Evolutionary conservation across 2,797 vertebrate genomes (phyloP), one percentile per base, ranked within the genome.

Genomic region (Pterois miles): DNA sequence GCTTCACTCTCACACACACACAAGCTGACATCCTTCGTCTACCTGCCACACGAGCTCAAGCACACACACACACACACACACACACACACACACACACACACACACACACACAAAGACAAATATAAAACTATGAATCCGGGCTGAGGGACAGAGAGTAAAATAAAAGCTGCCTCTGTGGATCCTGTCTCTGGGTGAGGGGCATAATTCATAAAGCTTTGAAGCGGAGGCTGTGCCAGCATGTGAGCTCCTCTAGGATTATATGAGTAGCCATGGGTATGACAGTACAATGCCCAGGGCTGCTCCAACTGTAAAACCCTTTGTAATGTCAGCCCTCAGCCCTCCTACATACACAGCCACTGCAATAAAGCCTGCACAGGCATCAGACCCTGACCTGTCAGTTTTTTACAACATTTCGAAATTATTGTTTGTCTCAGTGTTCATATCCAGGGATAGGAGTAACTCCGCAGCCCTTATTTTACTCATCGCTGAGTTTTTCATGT

Each of bases 121-220:
- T 56, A 72, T 65, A 59, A 81, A 75, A 64, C 25, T 65, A 59
- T 52, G 72, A 81, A 84, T 60, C 50, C 56, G 60, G 66, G 78
- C 77, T 78, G 82, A 83, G 64, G 84, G 83, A 78, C 70, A 63
- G 62, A 78, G 67, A 69, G 78, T 60, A 72, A 79, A 85, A 80
- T 85, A 81, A 77, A 56, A 72, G n/a, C 65, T 62, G 87, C 77
- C 82, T 88, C 78, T 4, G 81, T 84, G 81, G 83, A 83, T 64
- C 46, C 67, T 43, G 65, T 88, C 83, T 80, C 76, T 76, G 75
- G 65, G 54, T 60, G 88, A 76, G 71, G 68, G 78, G 74, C 79
- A 84, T 90, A 83, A 92, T 89, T 92, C 87, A 88, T 82, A 74
- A 86, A 78, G 83, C 83, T 87, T 78, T 83, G 85, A 86, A 85